Evolutionary conservation across 2,888 invertebrate genomes (phyloP).

Genomic region (Flexamia atlantica): DNA sequence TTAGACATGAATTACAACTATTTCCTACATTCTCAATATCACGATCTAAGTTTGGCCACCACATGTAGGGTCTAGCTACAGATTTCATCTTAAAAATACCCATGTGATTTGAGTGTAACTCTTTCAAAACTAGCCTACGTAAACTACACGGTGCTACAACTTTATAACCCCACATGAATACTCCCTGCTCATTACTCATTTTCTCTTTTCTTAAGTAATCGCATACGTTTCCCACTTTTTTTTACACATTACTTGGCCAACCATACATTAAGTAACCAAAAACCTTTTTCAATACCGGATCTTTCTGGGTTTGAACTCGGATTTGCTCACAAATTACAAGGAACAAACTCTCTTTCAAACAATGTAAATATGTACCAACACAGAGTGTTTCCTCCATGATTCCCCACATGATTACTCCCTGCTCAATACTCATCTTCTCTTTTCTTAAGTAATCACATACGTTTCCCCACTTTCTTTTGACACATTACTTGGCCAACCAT

Average conservation of each 20-base stretch:
- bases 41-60: conserved; percentile 64
- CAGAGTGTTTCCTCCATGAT: conserved; percentile 20
- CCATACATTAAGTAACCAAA: conserved; percentile 20
- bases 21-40: conserved; percentile 69
- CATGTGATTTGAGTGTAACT: conserved; percentile 69
- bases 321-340: conserved; percentile 16
- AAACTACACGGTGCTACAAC: conserved; percentile 69
- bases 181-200: conserved; percentile 55
- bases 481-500: conserved; percentile 23
- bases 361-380: conserved; percentile 39
- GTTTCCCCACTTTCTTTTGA: neutral
- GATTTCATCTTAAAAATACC: conserved; percentile 70
- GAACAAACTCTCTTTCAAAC: neutral
- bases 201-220: conserved; percentile 56
- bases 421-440: conserved; percentile 58
- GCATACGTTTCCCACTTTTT: neutral
- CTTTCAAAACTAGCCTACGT: conserved; percentile 64
- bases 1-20: conserved; percentile 67
- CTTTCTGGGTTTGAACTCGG: neutral
- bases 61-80: conserved; percentile 69
- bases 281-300: conserved; percentile 25
- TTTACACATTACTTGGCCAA: neutral
- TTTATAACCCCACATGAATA: conserved; percentile 68
- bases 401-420: conserved; percentile 66
- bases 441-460: conserved; percentile 46